Evolutionary conservation across 2,888 invertebrate genomes (phyloP), one percentile per base, ranked within the genome.

Genomic region (Orthosia gracilis): DNA sequence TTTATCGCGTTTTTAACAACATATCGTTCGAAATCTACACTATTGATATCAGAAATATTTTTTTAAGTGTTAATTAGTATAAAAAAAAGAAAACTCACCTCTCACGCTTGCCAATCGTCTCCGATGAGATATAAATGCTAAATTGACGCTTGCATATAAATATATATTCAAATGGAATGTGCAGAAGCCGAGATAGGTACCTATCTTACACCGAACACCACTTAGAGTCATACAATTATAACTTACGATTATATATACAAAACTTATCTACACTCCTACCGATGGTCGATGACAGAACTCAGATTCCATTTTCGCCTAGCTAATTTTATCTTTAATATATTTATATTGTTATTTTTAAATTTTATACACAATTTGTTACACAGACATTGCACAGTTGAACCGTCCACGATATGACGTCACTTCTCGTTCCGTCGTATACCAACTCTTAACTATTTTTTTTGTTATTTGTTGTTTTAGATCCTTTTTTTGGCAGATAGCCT

Each of bases 201-300:
- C 94, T 94, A 94, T 94, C 90, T 94, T 94, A 96, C 94, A 96
- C 95, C 96, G 92, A 95, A 96, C 95, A 96, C 96, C 96, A 94
- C 91, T 93, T 92, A 94, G 90, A 92, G 88, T 92, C 89, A 90
- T 89, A 89, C 89, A 90, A 89, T 89, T 90, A 40, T 9, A 94
- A 88, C 93, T 95, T 95, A 95, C 12, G 61, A 70, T 90, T 95
- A 95, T 96, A 95, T 96, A 89, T 95, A 96, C 96, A 96, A 89
- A 92, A 90, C 92, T 94, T 94, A 93, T 87, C 89, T 93, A 93
- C 90, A 92, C 89, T 91, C 90, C 93, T 93, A 94, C 91, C 92
- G 93, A 95, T 95, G 94, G 94, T 96, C 94, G 92, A 91, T 90
- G 92, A 94, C 90, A 93, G 91, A 94, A 94, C 91, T 92, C 92